Conservation (phyloP, 2,113 vertebrate genomes). For the Phasianus colchicus region DNA sequence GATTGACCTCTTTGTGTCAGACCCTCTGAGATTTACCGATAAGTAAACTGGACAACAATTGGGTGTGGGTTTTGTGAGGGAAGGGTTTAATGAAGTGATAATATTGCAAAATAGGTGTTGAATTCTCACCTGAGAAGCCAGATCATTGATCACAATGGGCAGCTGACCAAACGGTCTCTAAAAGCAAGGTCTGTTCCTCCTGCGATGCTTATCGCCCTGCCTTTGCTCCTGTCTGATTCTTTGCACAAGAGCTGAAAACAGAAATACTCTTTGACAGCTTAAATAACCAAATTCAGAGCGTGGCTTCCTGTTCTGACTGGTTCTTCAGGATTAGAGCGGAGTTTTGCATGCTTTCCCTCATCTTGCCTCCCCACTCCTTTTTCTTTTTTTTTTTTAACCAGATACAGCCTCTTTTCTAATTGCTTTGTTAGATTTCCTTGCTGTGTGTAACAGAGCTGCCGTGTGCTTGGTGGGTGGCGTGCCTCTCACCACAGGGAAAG, state of each 20-base stretch:
- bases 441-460: background rate
- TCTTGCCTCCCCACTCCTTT: background rate
- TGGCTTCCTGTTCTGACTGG: conserved; percentile 68
- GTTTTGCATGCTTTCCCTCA: conserved; percentile 50
- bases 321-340: conserved; percentile 57
- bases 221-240: conserved; percentile 19
- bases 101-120: conserved; percentile 65
- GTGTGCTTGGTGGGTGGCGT: conserved; percentile 40
- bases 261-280: conserved; percentile 66
- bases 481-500: conserved; percentile 10
- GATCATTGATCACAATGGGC: conserved; percentile 56
- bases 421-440: background rate
- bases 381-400: background rate
- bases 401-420: conserved; percentile 27
- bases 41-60: conserved; percentile 1
- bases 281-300: conserved; percentile 65
- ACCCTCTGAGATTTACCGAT: conserved; percentile 21
- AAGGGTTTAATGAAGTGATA: conserved; percentile 56
- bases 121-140: conserved; percentile 23
- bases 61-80: conserved; percentile 16
- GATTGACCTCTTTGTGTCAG: background rate
- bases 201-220: conserved; percentile 42
- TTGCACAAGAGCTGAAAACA: conserved; percentile 58
- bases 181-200: conserved; percentile 44
- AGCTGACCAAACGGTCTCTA: conserved; percentile 28